Conservation (phyloP, 2,113 vertebrate genomes). For the Plotosus lineatus region DNA sequence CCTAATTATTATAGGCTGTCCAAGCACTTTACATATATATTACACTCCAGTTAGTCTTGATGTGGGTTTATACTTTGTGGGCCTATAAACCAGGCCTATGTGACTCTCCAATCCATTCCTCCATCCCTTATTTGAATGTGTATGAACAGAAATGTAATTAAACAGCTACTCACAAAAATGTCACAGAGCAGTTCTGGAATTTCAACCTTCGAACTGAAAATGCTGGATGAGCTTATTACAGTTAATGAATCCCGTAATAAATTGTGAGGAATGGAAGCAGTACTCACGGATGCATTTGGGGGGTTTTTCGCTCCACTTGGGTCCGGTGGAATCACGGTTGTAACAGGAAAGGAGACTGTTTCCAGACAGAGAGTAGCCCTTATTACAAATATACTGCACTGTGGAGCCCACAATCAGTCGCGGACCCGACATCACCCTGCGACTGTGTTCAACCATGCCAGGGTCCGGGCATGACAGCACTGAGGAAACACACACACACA, state of each 20-base stretch:
- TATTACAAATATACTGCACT: slow-evolving; percentile 88
- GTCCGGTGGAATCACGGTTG: slow-evolving; percentile 78
- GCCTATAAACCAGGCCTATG: background rate
- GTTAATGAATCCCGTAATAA: background rate
- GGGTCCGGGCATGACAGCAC: slow-evolving; percentile 88
- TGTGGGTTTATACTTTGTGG: background rate
- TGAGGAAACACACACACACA: slow-evolving; percentile 61
- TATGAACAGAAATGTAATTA: background rate
- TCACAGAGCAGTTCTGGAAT: slow-evolving; percentile 2
- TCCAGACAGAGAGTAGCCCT: slow-evolving; percentile 83
- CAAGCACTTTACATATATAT: background rate
- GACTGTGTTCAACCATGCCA: slow-evolving; percentile 87
- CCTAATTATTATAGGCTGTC: background rate
- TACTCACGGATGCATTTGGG: slow-evolving; percentile 89
- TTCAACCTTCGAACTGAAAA: slow-evolving; percentile 15
- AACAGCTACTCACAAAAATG: slow-evolving; percentile 12
- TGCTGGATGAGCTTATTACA: slow-evolving; percentile 6
- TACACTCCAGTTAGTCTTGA: background rate
- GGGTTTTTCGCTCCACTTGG: slow-evolving; percentile 88
- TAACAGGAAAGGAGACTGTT: slow-evolving; percentile 85
- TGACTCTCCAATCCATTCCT: background rate
- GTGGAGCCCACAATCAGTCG: slow-evolving; percentile 86
- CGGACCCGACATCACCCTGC: slow-evolving; percentile 82
- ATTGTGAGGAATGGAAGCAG: background rate
- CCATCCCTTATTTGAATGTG: background rate